Evolutionary conservation across 2,888 invertebrate genomes (phyloP), one percentile per base, ranked within the genome.

Genomic region (Scaptomyza tumidula): DNA sequence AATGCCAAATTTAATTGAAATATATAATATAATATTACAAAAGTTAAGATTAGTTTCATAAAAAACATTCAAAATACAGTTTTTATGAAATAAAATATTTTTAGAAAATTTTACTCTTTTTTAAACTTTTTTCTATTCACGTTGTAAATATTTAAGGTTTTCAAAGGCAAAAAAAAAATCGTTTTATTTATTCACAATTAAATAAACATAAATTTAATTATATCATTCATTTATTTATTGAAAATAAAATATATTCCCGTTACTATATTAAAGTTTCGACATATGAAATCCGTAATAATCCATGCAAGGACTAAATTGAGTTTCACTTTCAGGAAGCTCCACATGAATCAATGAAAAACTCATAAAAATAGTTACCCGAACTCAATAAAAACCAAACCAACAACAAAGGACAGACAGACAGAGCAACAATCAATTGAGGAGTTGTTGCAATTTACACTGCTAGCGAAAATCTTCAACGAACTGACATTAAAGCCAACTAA

Each of bases 401-500:
- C 69, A 71, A 61, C 19, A 33, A 33, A 19, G 33, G 14, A 19
- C 19, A 48, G 29, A 11, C 27, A 39, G 67, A 33, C 48, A 63
- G 58, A 39, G 48, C 63, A 58, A 59, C 82, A 72, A 75, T 81
- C 75, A 69, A 87, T 70, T 19, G 19, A 48, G 43, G 58, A 78
- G 70, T 73, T 55, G 48, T 61, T 88, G 74, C 77, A 83, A 83
- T 88, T 83, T 77, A 82, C 83, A 88, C 83, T 88, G 69, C 60
- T 59, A 66, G 63, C 68, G 59, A 83, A 88, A 85, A 10, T 41
- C 41, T 41, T 86, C 72, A 84, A 80, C 75, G 83, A 0, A 80
- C 73, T 86, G 88, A 81, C 89, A 89, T 85, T 89, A 90, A 89
- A 86, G 86, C 80, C 88, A 66, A 78, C 81, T 91, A 90, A 90